Percentiles rank a stretch among this genome's conserved stretches.
These are phyloP conservation scores for Alosa sapidissima DNA, from an alignment of 2,797 vertebrate species.

Conservation along the genomic window DNA sequence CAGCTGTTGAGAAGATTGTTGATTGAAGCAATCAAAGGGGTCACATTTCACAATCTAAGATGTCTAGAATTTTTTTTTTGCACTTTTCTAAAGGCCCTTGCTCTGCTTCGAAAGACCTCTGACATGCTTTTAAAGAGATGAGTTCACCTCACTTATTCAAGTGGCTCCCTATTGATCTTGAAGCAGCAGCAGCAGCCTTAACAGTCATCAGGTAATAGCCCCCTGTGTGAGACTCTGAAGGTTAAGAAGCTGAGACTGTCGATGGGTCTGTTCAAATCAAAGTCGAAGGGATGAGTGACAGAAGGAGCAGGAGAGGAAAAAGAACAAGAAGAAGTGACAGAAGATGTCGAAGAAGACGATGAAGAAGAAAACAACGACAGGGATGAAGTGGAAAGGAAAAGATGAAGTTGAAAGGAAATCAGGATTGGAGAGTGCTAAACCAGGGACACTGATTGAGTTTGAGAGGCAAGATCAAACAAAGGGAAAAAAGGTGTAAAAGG, in stretches of 20 bases:
- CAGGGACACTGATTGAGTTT: not conserved
- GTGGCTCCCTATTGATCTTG: conserved; percentile 13
- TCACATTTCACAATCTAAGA: not conserved
- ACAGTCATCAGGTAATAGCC: not conserved
- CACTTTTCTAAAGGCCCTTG: not conserved
- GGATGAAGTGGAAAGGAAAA: not conserved
- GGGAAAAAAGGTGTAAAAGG: not conserved
- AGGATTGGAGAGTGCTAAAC: not conserved
- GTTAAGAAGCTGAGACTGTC: not conserved
- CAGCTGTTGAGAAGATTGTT: not conserved
- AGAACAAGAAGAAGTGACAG: not conserved
- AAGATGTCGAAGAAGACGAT: not conserved
- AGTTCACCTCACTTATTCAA: conserved; percentile 13
- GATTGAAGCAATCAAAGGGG: not conserved
- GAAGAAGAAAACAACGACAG: not conserved
- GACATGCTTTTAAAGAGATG: conserved; percentile 12
- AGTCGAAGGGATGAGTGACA: not conserved
- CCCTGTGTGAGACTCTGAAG: not conserved
- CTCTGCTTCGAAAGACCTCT: not conserved
- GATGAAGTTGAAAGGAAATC: not conserved
- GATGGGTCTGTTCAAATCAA: not conserved
- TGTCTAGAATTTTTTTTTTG: not conserved
- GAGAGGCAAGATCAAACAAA: not conserved
- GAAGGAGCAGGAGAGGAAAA: not conserved
- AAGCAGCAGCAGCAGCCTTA: not conserved